Evolutionary conservation across 2,888 invertebrate species (phyloP), one percentile per base, ranked within the genome.

Genomic region (Epicampocera succincta): DNA sequence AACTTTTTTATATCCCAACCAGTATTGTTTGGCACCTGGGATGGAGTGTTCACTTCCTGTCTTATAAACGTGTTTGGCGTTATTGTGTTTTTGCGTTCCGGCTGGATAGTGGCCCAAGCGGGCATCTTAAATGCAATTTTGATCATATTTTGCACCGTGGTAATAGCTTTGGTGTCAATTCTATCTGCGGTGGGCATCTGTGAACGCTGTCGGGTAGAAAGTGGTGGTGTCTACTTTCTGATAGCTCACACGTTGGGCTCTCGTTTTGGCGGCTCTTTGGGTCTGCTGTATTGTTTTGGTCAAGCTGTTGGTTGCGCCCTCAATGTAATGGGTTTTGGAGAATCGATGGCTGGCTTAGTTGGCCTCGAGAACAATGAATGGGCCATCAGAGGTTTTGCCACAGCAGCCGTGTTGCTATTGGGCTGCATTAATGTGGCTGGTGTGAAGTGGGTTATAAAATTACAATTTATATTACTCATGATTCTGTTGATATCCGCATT

Each of bases 61-160:
- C 94, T 99, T 87, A 98, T 99, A 88, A 99, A 99, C 91, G 97
- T 99, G 77, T 98, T 99, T 92, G 98, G 99, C n/a, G 98, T 99
- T 0, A 98, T 99, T 90, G 98, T 99, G 80, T 99, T 99, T 91
- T 92, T 99, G 79, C 93, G 99, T 87, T 97, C 98, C 82, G 99
- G 99, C 84, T 99, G 99, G 99, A 97, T 99, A 88, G 98, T 99
- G 66, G 98, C 96, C 48, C 95, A 97, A 91, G 96, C 96, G 83
- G 97, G 97, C 77, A 93, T 96, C 85, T 92, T 96, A 65, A 94
- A 95, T 93, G 96, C 95, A 76, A 93, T 96, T 81, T 91, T 96
- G 84, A 96, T 97, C 86, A 95, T 97, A 83, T 92, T 96, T 87
- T 95, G 95, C 88, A 96, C 96, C 92, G 98, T 98, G 61, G 94